Evolutionary conservation across 2,888 invertebrate species (phyloP).

Genomic region (Phorcus lineatus): DNA sequence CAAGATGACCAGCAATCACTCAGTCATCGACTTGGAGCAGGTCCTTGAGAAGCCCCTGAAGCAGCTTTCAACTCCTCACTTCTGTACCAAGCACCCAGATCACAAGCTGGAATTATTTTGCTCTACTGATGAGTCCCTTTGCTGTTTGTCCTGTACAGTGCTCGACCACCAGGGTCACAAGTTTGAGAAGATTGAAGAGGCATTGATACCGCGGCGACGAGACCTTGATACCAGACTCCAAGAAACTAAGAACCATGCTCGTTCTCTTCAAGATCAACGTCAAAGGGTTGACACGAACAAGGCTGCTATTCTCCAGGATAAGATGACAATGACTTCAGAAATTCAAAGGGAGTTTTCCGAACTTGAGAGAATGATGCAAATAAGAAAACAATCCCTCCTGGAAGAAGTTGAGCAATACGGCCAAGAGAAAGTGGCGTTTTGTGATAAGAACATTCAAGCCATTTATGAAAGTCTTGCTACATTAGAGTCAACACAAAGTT

Average conservation of each 20-base stretch:
- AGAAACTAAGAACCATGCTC: not conserved
- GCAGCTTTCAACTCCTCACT: not conserved
- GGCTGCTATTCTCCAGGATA: no score
- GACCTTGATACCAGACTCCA: not conserved
- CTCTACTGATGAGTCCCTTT: not conserved
- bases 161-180: not conserved
- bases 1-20: not conserved
- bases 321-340: no score
- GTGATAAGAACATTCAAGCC: not conserved
- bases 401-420: not conserved
- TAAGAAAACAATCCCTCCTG: no score
- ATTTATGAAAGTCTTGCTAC: not conserved
- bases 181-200: not conserved
- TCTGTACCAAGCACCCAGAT: not conserved
- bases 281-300: not conserved
- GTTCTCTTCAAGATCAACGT: not conserved
- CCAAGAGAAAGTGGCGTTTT: not conserved
- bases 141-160: not conserved
- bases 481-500: not conserved
- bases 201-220: not conserved
- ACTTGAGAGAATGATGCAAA: no score
- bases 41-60: not conserved
- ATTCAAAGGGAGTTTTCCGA: no score
- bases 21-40: not conserved
- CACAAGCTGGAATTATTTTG: not conserved